Evolutionary conservation across 1,140 invertebrate species (phyloP).

Genomic region (Augochlora pura): DNA sequence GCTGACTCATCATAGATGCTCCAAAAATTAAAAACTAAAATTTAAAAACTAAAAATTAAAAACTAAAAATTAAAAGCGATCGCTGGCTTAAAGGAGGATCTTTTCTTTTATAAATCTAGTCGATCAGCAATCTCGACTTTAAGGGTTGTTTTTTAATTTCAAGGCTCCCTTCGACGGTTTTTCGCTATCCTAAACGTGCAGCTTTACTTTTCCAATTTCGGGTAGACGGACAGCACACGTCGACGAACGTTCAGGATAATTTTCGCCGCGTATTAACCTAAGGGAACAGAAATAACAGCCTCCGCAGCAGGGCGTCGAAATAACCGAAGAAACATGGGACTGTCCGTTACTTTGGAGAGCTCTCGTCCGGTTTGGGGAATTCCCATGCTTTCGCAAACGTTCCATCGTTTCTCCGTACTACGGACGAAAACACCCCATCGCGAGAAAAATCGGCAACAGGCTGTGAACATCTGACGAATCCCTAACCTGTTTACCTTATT

Average conservation of each 20-base stretch:
- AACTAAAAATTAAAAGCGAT: too few relatives aligned
- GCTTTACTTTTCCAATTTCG: not conserved
- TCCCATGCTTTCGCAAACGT: slow-evolving; percentile 10
- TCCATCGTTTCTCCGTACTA: slow-evolving; percentile 29
- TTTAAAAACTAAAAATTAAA: too few relatives aligned
- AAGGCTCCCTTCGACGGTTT: too few relatives aligned
- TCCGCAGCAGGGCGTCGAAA: slow-evolving; percentile 58
- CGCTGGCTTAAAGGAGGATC: too few relatives aligned
- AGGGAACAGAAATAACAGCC: slow-evolving; percentile 69
- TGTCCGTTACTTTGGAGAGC: slow-evolving; percentile 46
- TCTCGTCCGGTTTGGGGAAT: slow-evolving; percentile 42
- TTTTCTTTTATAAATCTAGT: too few relatives aligned
- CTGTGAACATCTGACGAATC: not conserved
- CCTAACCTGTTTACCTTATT: too few relatives aligned
- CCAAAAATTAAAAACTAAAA: too few relatives aligned
- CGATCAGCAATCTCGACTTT: too few relatives aligned
- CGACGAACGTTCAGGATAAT: not conserved
- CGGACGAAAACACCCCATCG: slow-evolving; percentile 13
- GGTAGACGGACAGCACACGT: not conserved
- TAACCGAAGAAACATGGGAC: slow-evolving; percentile 61
- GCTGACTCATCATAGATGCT: too few relatives aligned
- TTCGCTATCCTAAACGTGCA: not conserved
- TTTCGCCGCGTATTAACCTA: slow-evolving; percentile 61
- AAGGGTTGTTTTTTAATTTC: not conserved
- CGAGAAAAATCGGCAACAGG: not conserved